Evolutionary conservation across 2,797 vertebrate species (phyloP), one percentile per base, ranked within the genome.

Genomic region (Steatocranus sp.): DNA sequence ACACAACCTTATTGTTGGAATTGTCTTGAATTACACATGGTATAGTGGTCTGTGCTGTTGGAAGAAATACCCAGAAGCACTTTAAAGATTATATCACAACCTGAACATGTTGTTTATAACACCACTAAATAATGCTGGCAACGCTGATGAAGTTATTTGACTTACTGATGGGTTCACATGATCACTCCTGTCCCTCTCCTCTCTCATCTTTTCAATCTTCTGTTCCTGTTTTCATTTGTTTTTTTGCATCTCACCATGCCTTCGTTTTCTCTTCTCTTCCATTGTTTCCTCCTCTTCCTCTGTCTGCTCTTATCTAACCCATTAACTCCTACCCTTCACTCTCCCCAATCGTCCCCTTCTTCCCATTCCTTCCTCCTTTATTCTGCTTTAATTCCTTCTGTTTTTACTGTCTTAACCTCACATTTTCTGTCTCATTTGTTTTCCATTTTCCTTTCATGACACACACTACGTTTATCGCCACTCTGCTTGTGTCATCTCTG

Each of bases 1-100:
- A 96, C 91, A 92, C 92, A 91, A 95, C 74, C 94, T 96, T 93
- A 95, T 96, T 95, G 94, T 95, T 95, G 94, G 94, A 95, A 92
- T 89, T 95, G 91, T 93, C 91, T 94, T 94, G 73, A 92, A 93
- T 95, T 94, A 92, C 90, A 93, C 87, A 93, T 92, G 88, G 92
- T 91, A 12, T 85, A 56, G 77, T 93, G 81, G 75, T 83, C 82
- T 88, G 75, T 91, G 80, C 74, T 87, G 1, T 89, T 84, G 90
- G 74, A 56, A 80, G 82, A 83, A 66, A 53, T 38, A 2, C 25
- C 70, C 30, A 0, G 53, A 78, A 79, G 85, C 12, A 27, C 76
- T 82, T 48, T 48, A 74, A 83, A 78, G 23, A 80, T 77, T 38
- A 36, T 61, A 49, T 27, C n/a, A 76, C 49, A 54, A 63, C 56